phyloP scores from a whole-genome alignment of 2,888 invertebrate species.

The Drosophila borborema region DNA sequence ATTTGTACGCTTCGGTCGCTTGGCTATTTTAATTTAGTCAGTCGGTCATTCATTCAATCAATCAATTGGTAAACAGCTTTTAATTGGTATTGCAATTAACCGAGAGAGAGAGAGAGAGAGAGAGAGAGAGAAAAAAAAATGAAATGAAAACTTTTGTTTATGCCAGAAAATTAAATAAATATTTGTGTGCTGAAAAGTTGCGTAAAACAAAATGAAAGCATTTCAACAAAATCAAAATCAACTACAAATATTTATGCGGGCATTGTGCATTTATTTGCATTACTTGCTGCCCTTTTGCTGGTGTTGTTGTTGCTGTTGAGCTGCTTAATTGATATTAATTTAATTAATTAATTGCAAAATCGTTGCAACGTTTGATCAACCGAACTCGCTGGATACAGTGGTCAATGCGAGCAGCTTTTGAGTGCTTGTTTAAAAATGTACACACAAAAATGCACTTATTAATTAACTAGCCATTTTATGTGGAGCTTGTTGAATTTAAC shows the following conservation, averaged over 20 bases:
- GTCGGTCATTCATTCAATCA: constrained; percentile 44
- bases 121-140: too few species aligned
- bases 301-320: constrained; percentile 5
- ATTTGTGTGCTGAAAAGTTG: constrained; percentile 32
- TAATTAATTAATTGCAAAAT: constrained; percentile 72
- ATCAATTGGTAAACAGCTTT: constrained; percentile 44
- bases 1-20: constrained; percentile 39
- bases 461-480: constrained; percentile 40
- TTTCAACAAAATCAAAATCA: constrained; percentile 41
- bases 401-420: constrained; percentile 1
- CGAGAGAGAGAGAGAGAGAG: constrained; percentile 18
- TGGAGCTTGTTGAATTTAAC: constrained; percentile 2
- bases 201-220: constrained; percentile 13
- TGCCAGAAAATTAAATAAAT: constrained; percentile 60
- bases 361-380: constrained; percentile 46
- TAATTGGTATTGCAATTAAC: constrained; percentile 57
- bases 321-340: constrained; percentile 72
- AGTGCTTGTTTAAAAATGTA: constrained; percentile 36
- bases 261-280: constrained; percentile 42
- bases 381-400: not conserved
- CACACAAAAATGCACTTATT: constrained; percentile 38
- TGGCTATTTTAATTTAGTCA: constrained; percentile 37
- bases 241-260: constrained; percentile 42
- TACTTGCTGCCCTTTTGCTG: constrained; percentile 28
- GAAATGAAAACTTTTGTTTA: constrained; percentile 55